Conservation (phyloP, 2,113 vertebrate genomes). For the Plecotus auritus region DNA sequence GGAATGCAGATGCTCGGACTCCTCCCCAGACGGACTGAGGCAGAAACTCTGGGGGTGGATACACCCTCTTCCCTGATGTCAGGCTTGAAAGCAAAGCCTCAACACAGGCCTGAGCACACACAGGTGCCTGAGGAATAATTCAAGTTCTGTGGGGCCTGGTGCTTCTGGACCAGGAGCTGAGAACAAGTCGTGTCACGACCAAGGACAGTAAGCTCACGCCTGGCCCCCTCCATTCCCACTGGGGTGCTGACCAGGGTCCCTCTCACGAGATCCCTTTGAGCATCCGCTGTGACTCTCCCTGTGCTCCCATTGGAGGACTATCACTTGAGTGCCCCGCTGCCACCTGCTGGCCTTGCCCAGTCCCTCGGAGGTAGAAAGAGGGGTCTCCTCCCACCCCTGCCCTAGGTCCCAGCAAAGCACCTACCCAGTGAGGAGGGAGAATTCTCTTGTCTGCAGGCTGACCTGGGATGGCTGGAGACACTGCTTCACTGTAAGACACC, state of each 20-base stretch:
- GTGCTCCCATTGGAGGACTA: accelerated
- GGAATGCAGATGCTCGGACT: neutral
- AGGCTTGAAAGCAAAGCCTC: neutral
- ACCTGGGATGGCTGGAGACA: slow-evolving; percentile 81
- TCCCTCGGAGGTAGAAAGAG: neutral
- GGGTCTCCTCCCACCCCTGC: neutral
- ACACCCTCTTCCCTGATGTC: neutral
- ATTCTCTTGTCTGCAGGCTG: slow-evolving; percentile 57
- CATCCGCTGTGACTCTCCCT: neutral
- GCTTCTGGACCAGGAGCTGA: neutral
- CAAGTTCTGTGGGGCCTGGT: accelerated
- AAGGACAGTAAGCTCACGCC: accelerated
- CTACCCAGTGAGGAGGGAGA: slow-evolving; percentile 83
- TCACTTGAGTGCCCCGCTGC: neutral
- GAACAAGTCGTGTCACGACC: accelerated
- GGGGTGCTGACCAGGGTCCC: neutral
- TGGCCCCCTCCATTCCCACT: accelerated
- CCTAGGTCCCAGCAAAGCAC: slow-evolving; percentile 49
- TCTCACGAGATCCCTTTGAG: neutral
- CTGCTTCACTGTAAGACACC: slow-evolving; percentile 80
- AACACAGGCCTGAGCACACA: too few species aligned
- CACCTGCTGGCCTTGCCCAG: neutral
- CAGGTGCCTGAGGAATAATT: accelerated
- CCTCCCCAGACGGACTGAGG: neutral
- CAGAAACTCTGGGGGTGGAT: neutral